Percentiles rank a stretch among this genome's conserved stretches.
Evolutionary conservation across 1,140 invertebrate genomes (phyloP).

Genomic region (Frieseomelitta varia): DNA sequence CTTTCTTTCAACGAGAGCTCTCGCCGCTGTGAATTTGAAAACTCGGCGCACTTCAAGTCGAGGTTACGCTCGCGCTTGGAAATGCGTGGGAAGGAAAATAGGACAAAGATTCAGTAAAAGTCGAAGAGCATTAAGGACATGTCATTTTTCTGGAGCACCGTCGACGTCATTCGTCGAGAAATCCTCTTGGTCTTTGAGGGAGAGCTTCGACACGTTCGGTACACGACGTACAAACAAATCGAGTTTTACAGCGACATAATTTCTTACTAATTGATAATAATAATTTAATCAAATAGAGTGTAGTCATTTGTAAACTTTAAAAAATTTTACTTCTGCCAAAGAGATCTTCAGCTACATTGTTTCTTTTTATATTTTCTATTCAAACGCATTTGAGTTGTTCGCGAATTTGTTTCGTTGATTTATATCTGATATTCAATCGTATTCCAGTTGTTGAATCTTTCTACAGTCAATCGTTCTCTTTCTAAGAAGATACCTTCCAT

Average conservation of each 20-base stretch:
- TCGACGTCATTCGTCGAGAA: not conserved
- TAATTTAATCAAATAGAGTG: not conserved
- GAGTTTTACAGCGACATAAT: too few relatives aligned
- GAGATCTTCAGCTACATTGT: too few relatives aligned
- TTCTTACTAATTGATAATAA: too few relatives aligned
- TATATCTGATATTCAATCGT: not conserved
- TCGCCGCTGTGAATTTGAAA: conserved; percentile 9
- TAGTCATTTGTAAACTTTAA: not conserved
- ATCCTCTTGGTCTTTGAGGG: not conserved
- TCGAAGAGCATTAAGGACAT: conserved; percentile 22
- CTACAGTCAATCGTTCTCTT: not conserved
- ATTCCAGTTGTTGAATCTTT: not conserved
- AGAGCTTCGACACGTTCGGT: not conserved
- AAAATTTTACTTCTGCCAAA: too few relatives aligned
- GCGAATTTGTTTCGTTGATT: not conserved
- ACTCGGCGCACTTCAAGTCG: conserved; percentile 2
- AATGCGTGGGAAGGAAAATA: conserved; percentile 26
- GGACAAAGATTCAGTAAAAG: conserved; percentile 37
- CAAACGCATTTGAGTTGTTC: not conserved
- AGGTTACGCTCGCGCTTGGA: conserved; percentile 22
- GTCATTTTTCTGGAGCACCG: not conserved
- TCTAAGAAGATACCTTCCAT: not conserved
- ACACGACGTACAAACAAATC: too few relatives aligned
- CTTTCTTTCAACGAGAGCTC: conserved; percentile 30
- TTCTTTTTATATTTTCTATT: too few relatives aligned